Base-by-base conservation (phyloP, 2,113 vertebrate species). In the Grammomys dolichurus region DNA sequence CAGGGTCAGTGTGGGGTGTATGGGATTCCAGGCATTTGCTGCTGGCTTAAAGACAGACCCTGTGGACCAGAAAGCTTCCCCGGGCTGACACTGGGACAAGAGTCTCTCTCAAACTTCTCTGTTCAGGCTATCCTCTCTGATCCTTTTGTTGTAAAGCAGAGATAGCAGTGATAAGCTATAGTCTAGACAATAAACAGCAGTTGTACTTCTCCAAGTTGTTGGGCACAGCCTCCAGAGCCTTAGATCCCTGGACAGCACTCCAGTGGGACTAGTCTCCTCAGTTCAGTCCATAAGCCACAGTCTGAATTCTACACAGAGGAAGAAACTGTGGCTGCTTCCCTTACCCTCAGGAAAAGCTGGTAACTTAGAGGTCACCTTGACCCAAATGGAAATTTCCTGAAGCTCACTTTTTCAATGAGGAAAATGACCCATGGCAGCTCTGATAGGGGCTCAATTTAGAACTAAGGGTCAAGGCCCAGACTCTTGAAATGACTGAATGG, bases 401-500 rank as follows among this genome's bases (percentile, higher is more conserved):
- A 54, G 48, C 14, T 63, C 84, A 86, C 48, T 81, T 28, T 77
- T 54, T 48, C 14, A 43, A 17, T 16, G 51, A 58, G 58, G 36
- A 80, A 65, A 76, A 58, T 58, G 43, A 81, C 10, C 40, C 46
- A 19, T 3, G 4, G 1, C n/a, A 16, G 7, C 26, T 33, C 7
- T 19, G 8, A 33, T 7, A 51, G 26, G 67, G 60, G 24, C 54
- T 89, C 24, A 46, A 0, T 31, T 33, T 72, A 43, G 78, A 51
- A 56, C 17, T 73, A 95, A 80, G 60, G 48, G 40, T 89, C 84
- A 84, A 24, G 86, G 20, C 12, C 1, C 88, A 87, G n/a, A 26
- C 76, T 96, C n/a, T 76, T 93, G 26, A 87, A 87, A 92, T 87
- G 73, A 48, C 73, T 72, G 33, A 76, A 80, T 31, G 80, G 17